Evolutionary conservation across 2,113 vertebrate genomes (phyloP).

Genomic region (Sakesphorus luctuosus): DNA sequence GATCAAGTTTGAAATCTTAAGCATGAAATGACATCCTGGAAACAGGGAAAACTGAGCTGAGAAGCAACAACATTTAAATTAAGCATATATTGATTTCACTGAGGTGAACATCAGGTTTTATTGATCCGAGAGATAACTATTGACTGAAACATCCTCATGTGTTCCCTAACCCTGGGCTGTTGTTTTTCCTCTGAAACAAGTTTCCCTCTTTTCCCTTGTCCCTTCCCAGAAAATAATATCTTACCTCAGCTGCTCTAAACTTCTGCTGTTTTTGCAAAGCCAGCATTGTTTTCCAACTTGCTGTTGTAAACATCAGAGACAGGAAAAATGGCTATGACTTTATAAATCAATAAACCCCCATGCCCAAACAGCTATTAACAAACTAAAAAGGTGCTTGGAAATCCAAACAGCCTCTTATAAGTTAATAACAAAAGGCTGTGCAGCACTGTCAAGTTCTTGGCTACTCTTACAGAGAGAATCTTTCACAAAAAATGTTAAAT

Average conservation of each 20-base stretch:
- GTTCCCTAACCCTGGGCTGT: not conserved
- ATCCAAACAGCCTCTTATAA: not conserved
- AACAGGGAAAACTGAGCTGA: not conserved
- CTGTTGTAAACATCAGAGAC: not conserved
- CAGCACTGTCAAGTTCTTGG: not conserved
- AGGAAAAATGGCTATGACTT: constrained; percentile 22
- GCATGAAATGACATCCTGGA: not conserved
- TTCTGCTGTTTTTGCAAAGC: constrained; percentile 2
- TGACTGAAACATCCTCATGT: not conserved
- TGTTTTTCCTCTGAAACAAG: not conserved
- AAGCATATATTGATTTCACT: not conserved
- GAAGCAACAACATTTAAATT: not conserved
- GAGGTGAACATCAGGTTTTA: constrained; percentile 13
- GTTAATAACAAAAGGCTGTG: not conserved
- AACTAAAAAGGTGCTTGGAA: not conserved
- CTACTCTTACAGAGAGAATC: not conserved
- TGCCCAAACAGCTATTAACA: constrained; percentile 13
- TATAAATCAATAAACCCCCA: constrained; percentile 30
- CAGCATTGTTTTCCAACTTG: not conserved
- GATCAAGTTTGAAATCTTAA: not conserved
- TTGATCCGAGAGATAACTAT: constrained; percentile 15
- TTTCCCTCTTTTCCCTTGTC: not conserved
- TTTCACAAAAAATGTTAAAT: not conserved
- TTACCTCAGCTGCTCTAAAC: not conserved
- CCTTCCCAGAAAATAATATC: not conserved